Evolutionary conservation across 1,140 invertebrate genomes (phyloP), one percentile per base, ranked within the genome.

Genomic region (Riptortus pedestris): DNA sequence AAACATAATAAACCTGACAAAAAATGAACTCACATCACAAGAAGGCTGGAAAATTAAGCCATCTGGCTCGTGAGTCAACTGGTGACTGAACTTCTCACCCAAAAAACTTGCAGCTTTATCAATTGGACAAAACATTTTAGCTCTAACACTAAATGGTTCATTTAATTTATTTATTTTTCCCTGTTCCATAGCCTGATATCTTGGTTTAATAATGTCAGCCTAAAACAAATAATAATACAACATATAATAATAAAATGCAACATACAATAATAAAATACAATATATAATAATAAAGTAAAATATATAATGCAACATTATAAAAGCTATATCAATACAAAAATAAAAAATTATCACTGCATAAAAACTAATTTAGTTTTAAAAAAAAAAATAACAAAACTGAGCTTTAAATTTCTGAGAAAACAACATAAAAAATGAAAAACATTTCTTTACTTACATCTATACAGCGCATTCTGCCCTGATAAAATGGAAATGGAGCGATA

Each of bases 31-130:
- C 72, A 86, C 84, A 70, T 91, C 86, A 67, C 83, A 80, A 0
- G 86, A 81, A 0, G 97, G 97, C 74, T 99, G 96, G 74, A 98
- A 99, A 70, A 99, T 95, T 0, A 99, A 78, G 51, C 97, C 97
- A 74, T 99, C 97, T 0, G 96, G 93, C 76, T 98, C 93, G 72
- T 99, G 97, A 22, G 82, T 79, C 1, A 99, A 75, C 57, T 86
- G 81, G 66, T 84, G 84, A 0, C 85, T 81, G 75, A 99, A 98
- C 71, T 92, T 91, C 55, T 89, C 86, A 62, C 87, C 83, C 16
- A 98, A 76, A 18, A 98, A 75, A 71, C 81, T 84, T 24, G 72
- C 75, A 12, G 84, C 78, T 16, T 78, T 76, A 69, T 84, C 80
- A 0, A 97, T 74, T 57, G 90, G 85, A 85, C 87, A 98, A 76